These are phyloP conservation scores for Bubo blakistoni DNA, from an alignment of 2,113 vertebrate genomes.

Conservation along the genomic window DNA sequence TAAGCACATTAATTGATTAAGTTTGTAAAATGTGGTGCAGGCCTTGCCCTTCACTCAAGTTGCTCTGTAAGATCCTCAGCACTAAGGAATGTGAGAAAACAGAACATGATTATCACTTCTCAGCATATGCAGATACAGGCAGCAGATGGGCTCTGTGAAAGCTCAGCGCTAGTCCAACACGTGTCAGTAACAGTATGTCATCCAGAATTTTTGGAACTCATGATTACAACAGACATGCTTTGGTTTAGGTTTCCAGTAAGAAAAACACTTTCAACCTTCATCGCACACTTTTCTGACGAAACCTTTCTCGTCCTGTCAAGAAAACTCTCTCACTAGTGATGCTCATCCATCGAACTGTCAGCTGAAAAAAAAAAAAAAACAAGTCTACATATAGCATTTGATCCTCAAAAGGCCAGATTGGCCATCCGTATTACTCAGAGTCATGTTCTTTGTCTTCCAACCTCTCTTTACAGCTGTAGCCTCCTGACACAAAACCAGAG, in stretches of 20 bases:
- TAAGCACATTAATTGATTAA: background rate
- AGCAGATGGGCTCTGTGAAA: constrained; percentile 1
- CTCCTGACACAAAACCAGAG: background rate
- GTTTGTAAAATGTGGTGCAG: background rate
- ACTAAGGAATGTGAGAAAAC: background rate
- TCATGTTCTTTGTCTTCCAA: background rate
- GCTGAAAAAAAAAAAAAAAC: background rate
- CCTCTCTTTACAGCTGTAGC: background rate
- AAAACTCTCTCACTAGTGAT: background rate
- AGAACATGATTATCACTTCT: background rate
- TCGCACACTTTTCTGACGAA: background rate
- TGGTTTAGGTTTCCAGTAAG: background rate
- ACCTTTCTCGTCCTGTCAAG: background rate
- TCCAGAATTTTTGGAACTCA: background rate
- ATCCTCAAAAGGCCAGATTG: background rate
- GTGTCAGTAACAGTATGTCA: background rate
- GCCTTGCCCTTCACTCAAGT: background rate
- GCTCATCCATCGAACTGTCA: background rate
- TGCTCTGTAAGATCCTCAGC: background rate
- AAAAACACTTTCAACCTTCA: background rate
- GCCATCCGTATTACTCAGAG: background rate
- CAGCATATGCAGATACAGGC: background rate
- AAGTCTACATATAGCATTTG: background rate
- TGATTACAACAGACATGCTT: background rate
- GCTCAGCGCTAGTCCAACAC: background rate